Evolutionary conservation across 2,113 vertebrate species (phyloP).

Genomic region (Sander lucioperca): DNA sequence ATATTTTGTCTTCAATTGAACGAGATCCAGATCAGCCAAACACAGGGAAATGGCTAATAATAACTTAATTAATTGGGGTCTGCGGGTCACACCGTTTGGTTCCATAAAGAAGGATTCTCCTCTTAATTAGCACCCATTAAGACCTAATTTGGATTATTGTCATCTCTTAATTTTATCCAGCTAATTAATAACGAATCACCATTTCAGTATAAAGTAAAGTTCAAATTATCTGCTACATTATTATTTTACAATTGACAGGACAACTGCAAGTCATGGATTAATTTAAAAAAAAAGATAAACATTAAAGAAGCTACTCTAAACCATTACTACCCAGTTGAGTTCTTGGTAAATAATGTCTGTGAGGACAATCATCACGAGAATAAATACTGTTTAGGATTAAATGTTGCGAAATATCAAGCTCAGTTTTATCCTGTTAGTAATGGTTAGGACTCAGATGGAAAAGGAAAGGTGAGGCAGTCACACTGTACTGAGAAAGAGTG

Average conservation of each 20-base stretch:
- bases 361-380: neutral
- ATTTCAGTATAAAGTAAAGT: conserved; percentile 52
- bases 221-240: conserved; percentile 90
- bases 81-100: conserved; percentile 80
- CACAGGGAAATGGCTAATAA: conserved; percentile 76
- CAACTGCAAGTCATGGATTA: conserved; percentile 27
- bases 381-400: neutral
- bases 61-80: conserved; percentile 88
- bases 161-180: conserved; percentile 84
- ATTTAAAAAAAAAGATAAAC: conserved; percentile 36
- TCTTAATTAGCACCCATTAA: conserved; percentile 85
- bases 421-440: conserved; percentile 15
- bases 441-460: conserved; percentile 12
- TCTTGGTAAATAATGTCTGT: neutral
- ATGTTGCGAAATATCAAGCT: conserved; percentile 29
- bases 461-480: conserved; percentile 75
- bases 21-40: conserved; percentile 64
- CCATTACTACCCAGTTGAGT: neutral
- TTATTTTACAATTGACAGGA: conserved; percentile 77
- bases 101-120: conserved; percentile 79
- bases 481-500: conserved; percentile 89
- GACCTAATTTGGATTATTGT: conserved; percentile 82
- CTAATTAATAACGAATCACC: conserved; percentile 85
- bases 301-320: neutral
- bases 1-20: conserved; percentile 60